Conservation (phyloP, 2,888 invertebrate species). For the Caenorhabditis angaria region DNA sequence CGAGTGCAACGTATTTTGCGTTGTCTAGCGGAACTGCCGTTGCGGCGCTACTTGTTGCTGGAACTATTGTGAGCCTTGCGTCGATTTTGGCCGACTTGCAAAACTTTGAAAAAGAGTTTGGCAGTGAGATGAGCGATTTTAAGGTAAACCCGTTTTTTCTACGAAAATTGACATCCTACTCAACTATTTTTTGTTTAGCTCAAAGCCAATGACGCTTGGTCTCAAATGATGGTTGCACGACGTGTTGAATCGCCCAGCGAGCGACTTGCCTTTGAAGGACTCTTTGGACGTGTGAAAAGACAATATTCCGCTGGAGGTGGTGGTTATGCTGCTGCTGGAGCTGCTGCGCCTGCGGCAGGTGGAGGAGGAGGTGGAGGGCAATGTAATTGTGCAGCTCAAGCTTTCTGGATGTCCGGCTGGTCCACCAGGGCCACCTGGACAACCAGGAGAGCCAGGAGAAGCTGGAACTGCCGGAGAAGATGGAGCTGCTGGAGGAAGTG, state of each 20-base stretch:
- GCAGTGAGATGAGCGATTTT: slow-evolving; percentile 30
- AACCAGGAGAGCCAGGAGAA: slow-evolving; percentile 33
- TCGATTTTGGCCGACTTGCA: slow-evolving; percentile 30
- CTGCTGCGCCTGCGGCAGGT: slow-evolving; percentile 12
- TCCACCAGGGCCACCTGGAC: slow-evolving; percentile 43
- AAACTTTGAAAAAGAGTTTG: slow-evolving; percentile 32
- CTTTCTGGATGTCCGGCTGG: slow-evolving; percentile 20
- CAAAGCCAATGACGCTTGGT: slow-evolving; percentile 50
- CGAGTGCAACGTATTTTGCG: slow-evolving; percentile 42
- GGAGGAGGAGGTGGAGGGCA: slow-evolving; percentile 14
- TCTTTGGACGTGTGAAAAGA: slow-evolving; percentile 30
- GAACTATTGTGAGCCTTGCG: slow-evolving; percentile 29
- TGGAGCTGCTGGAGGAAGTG: slow-evolving; percentile 15
- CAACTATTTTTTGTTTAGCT: slow-evolving; percentile 19
- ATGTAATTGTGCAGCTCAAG: slow-evolving; percentile 20
- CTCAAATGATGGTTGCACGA: slow-evolving; percentile 41
- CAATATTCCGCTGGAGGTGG: slow-evolving; percentile 24
- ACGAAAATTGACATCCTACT: neutral
- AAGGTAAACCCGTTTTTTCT: slow-evolving; percentile 18
- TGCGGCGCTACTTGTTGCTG: slow-evolving; percentile 37
- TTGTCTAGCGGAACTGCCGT: slow-evolving; percentile 37
- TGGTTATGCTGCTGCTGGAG: neutral
- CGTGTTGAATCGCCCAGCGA: slow-evolving; percentile 36
- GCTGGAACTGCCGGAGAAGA: slow-evolving; percentile 26
- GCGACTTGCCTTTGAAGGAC: slow-evolving; percentile 34